Base-by-base conservation (phyloP, 2,888 invertebrate species). In the Metopia argyrocephala region DNA sequence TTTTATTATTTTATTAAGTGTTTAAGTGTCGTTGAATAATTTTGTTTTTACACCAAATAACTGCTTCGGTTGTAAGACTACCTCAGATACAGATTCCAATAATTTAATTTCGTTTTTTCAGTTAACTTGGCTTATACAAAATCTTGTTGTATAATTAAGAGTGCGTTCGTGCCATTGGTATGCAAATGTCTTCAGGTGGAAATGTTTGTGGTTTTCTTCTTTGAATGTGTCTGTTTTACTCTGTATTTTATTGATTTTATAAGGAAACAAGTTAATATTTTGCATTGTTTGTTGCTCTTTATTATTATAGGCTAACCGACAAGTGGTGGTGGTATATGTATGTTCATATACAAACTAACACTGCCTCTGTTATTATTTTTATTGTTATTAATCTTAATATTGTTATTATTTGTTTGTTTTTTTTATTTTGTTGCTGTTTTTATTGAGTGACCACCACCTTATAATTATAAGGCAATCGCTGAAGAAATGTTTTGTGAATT, bases 381-480 rank as follows among this genome's bases (percentile, higher is more conserved):
- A 20, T 65, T 65, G 52, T 54, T 66, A 50, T 38, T 38, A 15
- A 15, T 38, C 9, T 38, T 38, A 38, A 38, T 38, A 38, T 38
- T 66, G 52, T 66, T 54, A 66, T 66, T 66, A 66, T 54, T 52
- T 66, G 52, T 54, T 54, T 66, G 12, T 54, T 66, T n/a, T 45
- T 54, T 52, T 20, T 38, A 15, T 38, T 31, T 38, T 38, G 12
- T 12, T 12, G 31, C 65, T 75, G 70, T 70, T 64, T 62, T 66
- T 69, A 65, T 75, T 78, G 81, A 76, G 82, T 75, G 79, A 48
- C 71, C 75, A 78, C 66, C 76, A 81, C 74, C 74, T 74, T 81
- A 75, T 79, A 76, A 79, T 82, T 79, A 82, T 73, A 79, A 56
- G 69, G 64, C 76, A 65, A 65, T 70, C 50, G 48, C n/a, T n/a